phyloP scores from a whole-genome alignment of 2,888 invertebrate genomes.

The Lithophane ornitopus region DNA sequence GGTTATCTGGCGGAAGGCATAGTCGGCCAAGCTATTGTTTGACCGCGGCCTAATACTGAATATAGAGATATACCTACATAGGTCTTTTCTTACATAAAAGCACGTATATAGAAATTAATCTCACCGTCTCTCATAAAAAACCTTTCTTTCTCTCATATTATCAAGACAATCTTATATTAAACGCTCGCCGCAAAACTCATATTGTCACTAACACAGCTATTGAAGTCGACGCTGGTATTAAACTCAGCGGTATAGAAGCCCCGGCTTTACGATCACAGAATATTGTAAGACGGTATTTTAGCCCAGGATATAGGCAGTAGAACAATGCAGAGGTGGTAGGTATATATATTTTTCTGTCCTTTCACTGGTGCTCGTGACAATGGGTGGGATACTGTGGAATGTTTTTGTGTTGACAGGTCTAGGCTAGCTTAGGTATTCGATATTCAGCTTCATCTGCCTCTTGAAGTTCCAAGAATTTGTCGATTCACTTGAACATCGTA shows the following conservation, averaged over 20 bases:
- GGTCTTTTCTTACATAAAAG: neutral
- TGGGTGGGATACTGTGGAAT: conserved; percentile 23
- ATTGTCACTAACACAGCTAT: conserved; percentile 34
- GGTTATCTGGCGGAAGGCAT: no score
- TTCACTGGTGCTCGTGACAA: conserved; percentile 19
- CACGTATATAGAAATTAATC: conserved; percentile 2
- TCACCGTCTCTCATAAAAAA: neutral
- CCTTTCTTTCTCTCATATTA: neutral
- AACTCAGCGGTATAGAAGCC: neutral
- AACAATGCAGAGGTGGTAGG: conserved; percentile 25
- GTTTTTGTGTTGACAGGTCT: conserved; percentile 18
- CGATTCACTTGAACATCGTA: neutral
- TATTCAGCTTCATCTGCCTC: conserved; percentile 6
- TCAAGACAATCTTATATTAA: conserved; percentile 27
- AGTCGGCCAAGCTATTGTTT: no score
- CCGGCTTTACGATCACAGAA: conserved; percentile 12
- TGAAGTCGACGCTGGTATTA: conserved; percentile 26
- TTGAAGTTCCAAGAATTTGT: neutral
- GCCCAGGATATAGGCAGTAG: conserved; percentile 18
- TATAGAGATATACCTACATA: no score
- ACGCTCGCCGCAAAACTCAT: conserved; percentile 20
- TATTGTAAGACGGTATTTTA: conserved; percentile 24
- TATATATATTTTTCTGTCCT: conserved; percentile 25
- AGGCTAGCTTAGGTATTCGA: conserved; percentile 5
- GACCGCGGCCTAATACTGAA: neutral